Percentiles rank a stretch among this genome's conserved stretches.
phyloP scores from a whole-genome alignment of 2,113 vertebrate genomes.

The Salvelinus fontinalis region DNA sequence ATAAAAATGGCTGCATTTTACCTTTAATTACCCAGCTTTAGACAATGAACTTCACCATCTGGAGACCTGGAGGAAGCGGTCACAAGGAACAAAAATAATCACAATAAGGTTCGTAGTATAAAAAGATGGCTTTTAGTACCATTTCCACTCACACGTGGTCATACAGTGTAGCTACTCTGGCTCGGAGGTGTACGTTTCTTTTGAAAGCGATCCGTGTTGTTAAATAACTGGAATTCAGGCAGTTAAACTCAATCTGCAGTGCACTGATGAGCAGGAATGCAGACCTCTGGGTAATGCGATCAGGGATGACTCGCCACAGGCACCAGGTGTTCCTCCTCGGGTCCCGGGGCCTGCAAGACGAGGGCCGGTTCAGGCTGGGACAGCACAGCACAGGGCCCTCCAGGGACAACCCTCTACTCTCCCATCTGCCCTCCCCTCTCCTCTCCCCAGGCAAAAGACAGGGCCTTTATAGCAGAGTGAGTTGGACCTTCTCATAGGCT shows the following conservation, averaged over 20 bases:
- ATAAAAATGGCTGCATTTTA: no score
- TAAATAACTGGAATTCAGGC: conserved; percentile 37
- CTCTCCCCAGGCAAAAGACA: neutral
- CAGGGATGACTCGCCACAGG: conserved; percentile 6
- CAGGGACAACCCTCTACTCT: neutral
- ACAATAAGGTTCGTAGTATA: neutral
- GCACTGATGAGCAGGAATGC: conserved; percentile 52
- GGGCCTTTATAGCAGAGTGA: conserved; percentile 67
- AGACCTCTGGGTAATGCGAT: conserved; percentile 48
- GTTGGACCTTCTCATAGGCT: conserved; percentile 85
- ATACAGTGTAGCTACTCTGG: conserved; percentile 13
- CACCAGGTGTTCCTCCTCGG: conserved; percentile 25
- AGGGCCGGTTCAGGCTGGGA: conserved; percentile 25
- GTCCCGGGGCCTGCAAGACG: no score
- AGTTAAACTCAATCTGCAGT: conserved; percentile 37
- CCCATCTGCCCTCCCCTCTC: no score
- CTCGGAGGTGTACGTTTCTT: conserved; percentile 6
- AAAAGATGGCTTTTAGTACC: conserved; percentile 38
- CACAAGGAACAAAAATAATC: conserved; percentile 13
- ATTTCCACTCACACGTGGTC: conserved; percentile 5
- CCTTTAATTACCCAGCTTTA: neutral
- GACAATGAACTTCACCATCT: neutral
- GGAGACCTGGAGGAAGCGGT: conserved; percentile 7
- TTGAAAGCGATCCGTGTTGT: conserved; percentile 5
- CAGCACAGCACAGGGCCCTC: neutral